Percentiles rank a stretch among this genome's conserved stretches.
Conservation (phyloP, 2,113 vertebrate genomes). For the Chaetops frenatus region DNA sequence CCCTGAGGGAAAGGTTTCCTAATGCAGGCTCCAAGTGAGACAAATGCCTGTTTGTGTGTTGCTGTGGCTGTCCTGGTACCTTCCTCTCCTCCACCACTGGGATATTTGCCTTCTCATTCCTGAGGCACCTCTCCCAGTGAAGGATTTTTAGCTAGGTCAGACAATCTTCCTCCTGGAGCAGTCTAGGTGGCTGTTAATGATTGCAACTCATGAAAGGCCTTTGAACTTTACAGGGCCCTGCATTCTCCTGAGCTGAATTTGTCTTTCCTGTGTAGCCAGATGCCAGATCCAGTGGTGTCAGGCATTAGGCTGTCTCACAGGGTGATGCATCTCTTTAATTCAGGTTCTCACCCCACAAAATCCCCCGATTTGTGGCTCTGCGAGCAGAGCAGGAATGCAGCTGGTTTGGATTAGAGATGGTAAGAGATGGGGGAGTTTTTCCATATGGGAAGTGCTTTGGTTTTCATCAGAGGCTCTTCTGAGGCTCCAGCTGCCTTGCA, state of each 20-base stretch:
- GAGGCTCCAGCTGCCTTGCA: slow-evolving; percentile 35
- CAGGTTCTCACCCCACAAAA: background rate
- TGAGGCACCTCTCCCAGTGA: background rate
- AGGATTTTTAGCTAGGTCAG: background rate
- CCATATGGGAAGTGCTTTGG: slow-evolving; percentile 20
- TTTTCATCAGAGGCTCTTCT: slow-evolving; percentile 41
- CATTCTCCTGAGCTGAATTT: background rate
- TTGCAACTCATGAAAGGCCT: background rate
- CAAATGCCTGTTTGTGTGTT: background rate
- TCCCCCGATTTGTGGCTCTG: background rate
- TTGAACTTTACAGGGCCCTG: background rate
- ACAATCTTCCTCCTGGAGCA: background rate
- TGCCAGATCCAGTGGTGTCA: background rate
- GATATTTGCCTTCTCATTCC: background rate
- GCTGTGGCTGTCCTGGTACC: background rate
- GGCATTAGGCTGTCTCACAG: background rate
- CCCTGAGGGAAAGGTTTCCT: background rate
- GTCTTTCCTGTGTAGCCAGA: background rate
- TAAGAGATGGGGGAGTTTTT: slow-evolving; percentile 33
- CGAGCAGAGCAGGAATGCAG: background rate
- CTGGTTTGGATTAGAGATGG: slow-evolving; percentile 29
- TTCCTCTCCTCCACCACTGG: accelerated
- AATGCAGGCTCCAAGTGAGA: background rate
- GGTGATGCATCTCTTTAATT: background rate
- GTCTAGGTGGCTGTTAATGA: background rate